These are phyloP conservation scores for Brachionus plicatilis DNA, from an alignment of 1,140 invertebrate genomes.

Conservation along the genomic window DNA sequence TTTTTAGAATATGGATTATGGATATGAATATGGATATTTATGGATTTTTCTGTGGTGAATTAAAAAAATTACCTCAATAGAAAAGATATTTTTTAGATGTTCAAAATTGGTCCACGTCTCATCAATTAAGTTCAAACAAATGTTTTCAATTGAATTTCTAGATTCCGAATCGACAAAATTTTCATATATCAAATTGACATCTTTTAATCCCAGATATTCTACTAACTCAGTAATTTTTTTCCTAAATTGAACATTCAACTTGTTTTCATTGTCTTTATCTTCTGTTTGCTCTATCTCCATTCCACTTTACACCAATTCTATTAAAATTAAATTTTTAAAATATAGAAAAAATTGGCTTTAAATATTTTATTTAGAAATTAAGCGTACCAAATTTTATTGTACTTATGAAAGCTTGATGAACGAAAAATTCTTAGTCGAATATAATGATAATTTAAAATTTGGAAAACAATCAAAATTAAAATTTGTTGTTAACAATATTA, in stretches of 20 bases:
- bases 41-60: no score
- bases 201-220: not conserved
- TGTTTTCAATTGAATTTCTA: not conserved
- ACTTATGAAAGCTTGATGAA: not conserved
- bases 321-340: not conserved
- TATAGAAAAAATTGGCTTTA: not conserved
- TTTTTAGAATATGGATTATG: no score
- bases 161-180: not conserved
- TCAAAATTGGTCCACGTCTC: not conserved
- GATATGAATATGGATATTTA: no score
- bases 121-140: not conserved
- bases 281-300: not conserved
- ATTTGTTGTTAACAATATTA: not conserved
- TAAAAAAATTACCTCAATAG: not conserved
- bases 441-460: not conserved
- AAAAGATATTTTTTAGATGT: not conserved
- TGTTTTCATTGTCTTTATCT: not conserved
- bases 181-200: slow-evolving; percentile 25
- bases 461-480: not conserved
- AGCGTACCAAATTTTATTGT: not conserved
- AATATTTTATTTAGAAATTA: not conserved
- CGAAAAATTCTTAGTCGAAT: not conserved
- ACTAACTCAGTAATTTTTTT: not conserved
- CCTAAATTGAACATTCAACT: not conserved
- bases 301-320: not conserved